Evolutionary conservation across 2,888 invertebrate species (phyloP).

Genomic region (Coleophora deauratella): DNA sequence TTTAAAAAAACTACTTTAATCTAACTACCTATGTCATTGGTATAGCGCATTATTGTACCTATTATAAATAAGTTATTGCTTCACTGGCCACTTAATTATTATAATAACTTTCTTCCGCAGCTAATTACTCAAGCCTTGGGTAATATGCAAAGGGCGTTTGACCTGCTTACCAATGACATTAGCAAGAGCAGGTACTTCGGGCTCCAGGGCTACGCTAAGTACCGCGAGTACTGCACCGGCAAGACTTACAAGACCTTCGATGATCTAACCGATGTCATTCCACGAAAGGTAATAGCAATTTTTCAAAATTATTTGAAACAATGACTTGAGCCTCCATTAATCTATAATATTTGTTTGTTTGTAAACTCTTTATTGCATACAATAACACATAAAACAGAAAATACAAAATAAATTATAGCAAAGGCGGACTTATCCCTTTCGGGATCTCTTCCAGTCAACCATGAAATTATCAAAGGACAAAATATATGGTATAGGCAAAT

Average conservation of each 20-base stretch:
- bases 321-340: background rate
- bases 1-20: background rate
- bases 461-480: background rate
- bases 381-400: no score
- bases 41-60: no score
- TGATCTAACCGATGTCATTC: conserved; percentile 80
- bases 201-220: conserved; percentile 88
- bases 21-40: background rate
- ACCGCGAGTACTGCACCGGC: conserved; percentile 83
- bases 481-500: background rate
- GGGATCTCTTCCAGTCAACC: no score
- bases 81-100: background rate
- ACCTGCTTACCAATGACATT: conserved; percentile 27
- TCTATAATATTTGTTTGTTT: no score
- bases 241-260: conserved; percentile 79
- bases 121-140: conserved; percentile 24
- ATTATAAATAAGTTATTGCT: background rate
- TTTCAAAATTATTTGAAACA: background rate
- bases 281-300: conserved; percentile 14
- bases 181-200: conserved; percentile 80
- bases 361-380: no score
- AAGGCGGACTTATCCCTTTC: no score
- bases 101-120: conserved; percentile 11
- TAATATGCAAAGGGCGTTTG: conserved; percentile 22
- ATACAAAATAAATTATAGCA: no score